These are phyloP conservation scores for Terrapene triunguis DNA, from an alignment of 2,113 vertebrate species.

Conservation along the genomic window DNA sequence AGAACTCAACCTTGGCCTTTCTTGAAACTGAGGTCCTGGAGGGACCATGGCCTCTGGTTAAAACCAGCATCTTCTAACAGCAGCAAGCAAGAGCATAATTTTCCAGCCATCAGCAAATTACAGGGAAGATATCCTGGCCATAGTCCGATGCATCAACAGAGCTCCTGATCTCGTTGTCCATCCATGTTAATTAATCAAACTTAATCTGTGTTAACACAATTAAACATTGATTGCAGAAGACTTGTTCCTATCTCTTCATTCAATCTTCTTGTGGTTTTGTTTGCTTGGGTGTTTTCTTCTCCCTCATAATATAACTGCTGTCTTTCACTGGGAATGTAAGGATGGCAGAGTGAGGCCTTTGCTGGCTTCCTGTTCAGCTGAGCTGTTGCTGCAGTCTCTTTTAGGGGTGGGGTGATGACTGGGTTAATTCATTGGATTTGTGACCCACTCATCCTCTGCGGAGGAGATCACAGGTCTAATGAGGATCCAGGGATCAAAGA, in stretches of 20 bases:
- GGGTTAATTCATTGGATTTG: not conserved
- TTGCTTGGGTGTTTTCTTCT: not conserved
- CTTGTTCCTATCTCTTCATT: conserved; percentile 26
- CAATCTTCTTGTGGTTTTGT: not conserved
- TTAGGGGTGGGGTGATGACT: not conserved
- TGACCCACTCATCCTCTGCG: not conserved
- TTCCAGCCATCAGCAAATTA: not conserved
- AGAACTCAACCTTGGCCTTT: not conserved
- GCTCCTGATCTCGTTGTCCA: not conserved
- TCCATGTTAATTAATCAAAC: not conserved
- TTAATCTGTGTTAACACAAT: not conserved
- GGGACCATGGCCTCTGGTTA: not conserved
- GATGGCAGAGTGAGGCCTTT: not conserved
- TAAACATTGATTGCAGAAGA: not conserved
- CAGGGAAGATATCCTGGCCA: not conserved
- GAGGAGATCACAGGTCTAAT: not conserved
- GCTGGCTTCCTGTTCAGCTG: not conserved
- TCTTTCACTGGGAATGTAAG: not conserved
- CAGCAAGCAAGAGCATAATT: not conserved
- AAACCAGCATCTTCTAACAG: not conserved
- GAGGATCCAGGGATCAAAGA: not conserved
- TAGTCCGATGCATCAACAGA: not conserved
- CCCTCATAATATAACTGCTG: not conserved
- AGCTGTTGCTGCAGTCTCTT: not conserved
- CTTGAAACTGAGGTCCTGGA: not conserved